phyloP scores from a whole-genome alignment of 2,888 invertebrate species.

The Slavum lentiscoides region DNA sequence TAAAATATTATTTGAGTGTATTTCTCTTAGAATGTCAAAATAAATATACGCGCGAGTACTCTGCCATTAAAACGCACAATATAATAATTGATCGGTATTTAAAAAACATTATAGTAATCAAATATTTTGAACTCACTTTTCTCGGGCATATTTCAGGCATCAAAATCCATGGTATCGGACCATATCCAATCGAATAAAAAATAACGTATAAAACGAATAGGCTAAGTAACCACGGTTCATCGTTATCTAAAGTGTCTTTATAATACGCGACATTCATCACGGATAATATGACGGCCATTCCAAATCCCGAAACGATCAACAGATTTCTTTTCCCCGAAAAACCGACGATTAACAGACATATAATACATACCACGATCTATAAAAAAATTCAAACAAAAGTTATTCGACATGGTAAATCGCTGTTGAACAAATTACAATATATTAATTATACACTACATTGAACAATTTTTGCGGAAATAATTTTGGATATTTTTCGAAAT shows the following conservation, averaged over 20 bases:
- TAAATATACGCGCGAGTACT: too few relatives aligned
- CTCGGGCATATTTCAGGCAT: conserved; percentile 33
- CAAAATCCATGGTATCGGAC: too few relatives aligned
- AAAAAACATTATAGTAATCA: not conserved
- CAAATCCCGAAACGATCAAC: conserved; percentile 16
- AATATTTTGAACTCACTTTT: not conserved
- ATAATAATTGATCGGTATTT: too few relatives aligned
- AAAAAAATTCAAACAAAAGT: too few relatives aligned
- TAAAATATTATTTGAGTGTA: too few relatives aligned
- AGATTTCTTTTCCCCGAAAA: not conserved
- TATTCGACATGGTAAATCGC: not conserved
- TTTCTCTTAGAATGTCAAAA: too few relatives aligned
- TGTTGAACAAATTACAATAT: not conserved
- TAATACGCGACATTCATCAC: conserved; percentile 5
- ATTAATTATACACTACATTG: too few relatives aligned
- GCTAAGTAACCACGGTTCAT: not conserved
- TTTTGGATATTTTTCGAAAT: too few relatives aligned
- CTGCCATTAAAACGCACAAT: too few relatives aligned
- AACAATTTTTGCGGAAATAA: too few relatives aligned
- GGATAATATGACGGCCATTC: conserved; percentile 5
- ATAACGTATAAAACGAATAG: conserved; percentile 10
- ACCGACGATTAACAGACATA: not conserved
- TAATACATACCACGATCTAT: not conserved
- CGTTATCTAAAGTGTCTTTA: not conserved
- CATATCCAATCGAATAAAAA: too few relatives aligned